Conservation (phyloP, 2,113 vertebrate genomes). For the Lontra canadensis region DNA sequence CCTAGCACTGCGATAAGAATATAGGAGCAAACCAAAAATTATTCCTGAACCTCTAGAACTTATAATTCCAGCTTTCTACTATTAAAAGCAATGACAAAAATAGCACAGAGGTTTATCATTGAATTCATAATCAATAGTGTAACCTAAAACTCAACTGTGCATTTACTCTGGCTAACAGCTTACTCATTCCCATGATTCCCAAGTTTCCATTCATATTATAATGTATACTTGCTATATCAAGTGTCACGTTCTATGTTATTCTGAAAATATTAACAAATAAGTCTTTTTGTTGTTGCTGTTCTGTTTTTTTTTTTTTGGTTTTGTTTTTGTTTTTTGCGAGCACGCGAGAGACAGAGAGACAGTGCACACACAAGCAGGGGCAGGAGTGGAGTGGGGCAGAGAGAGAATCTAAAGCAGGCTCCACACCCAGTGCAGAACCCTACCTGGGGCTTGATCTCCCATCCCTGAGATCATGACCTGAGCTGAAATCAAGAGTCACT, state of each 20-base stretch:
- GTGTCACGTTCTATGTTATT: not conserved
- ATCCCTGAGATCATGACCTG: not conserved
- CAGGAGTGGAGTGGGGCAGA: not conserved
- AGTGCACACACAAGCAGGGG: not conserved
- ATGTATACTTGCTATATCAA: not conserved
- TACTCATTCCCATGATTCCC: not conserved
- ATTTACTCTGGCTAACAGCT: not conserved
- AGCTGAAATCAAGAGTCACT: not conserved
- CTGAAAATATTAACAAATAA: not conserved
- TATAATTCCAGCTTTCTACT: not conserved
- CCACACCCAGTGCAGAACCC: not conserved
- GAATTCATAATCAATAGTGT: not conserved
- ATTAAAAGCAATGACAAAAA: not conserved
- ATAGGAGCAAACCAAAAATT: not conserved
- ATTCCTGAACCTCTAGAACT: not conserved
- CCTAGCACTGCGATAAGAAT: not conserved
- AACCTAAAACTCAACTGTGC: not conserved
- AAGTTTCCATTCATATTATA: not conserved
- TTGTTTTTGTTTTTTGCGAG: too few relatives aligned
- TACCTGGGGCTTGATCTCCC: not conserved
- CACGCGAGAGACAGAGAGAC: too few relatives aligned
- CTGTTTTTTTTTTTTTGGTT: too few relatives aligned
- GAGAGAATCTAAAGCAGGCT: not conserved
- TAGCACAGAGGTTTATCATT: not conserved
- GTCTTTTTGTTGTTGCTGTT: not conserved